Evolutionary conservation across 2,797 vertebrate species (phyloP), one percentile per base, ranked within the genome.

Genomic region (Garrulus glandarius): DNA sequence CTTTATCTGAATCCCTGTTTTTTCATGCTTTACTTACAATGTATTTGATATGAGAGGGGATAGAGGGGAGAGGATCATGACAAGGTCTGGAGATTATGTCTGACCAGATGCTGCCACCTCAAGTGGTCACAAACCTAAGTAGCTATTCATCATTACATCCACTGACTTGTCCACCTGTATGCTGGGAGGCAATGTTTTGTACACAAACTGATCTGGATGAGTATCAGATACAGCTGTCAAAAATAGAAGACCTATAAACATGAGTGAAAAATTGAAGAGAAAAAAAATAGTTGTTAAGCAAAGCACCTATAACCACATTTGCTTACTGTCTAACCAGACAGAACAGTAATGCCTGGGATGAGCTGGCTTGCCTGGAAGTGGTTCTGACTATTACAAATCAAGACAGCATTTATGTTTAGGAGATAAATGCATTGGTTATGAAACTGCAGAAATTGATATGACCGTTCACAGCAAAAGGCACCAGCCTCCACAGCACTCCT

Each of bases 121-220:
- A 55, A 29, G 71, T 96, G 96, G 97, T 97, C 97, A 98, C 98
- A 98, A 97, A 99, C 99, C 99, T 98, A 99, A 98, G 97, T 99
- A 99, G 98, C 99, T 99, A 98, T 98, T 98, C 93, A 96, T 98
- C 96, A 97, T 98, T 95, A 99, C 96, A 97, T 98, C 98, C 71
- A 97, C 89, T 78, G 93, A 64, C 63, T 92, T 97, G 96, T 96
- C 93, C 96, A 95, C 92, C 95, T 89, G 97, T 88, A 94, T 94
- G 95, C 93, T 93, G 72, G 98, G 97, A 96, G 98, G 98, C 94
- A 97, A 94, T 29, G 98, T 98, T 98, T 98, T 98, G 98, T 99
- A 98, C 79, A 98, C 97, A 98, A 98, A 98, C 97, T 98, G 98
- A 98, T 98, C 98, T 14, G 98, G 98, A 84, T 98, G 97, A 95